Evolutionary conservation across 2,797 vertebrate genomes (phyloP).

Genomic region (Hyperoplus lanceolatus): DNA sequence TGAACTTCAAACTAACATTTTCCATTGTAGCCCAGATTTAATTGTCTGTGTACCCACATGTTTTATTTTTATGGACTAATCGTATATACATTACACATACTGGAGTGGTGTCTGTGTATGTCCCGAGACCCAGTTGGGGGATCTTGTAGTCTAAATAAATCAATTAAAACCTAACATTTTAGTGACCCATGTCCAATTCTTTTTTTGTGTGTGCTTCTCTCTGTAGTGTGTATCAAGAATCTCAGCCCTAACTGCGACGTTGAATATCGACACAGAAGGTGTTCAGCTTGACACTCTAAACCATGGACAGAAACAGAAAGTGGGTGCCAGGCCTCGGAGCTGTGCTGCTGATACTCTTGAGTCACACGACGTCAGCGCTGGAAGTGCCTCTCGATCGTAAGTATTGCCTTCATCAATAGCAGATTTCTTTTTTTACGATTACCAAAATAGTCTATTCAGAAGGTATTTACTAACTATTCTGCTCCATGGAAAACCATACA

Average conservation of each 20-base stretch:
- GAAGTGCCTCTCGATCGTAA: constrained; percentile 98
- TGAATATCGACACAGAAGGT: constrained; percentile 44
- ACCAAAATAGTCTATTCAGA: background rate
- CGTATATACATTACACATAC: background rate
- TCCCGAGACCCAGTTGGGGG: background rate
- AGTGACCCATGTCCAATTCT: background rate
- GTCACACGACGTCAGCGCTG: constrained; percentile 89
- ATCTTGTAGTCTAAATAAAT: background rate
- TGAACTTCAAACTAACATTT: constrained; percentile 20
- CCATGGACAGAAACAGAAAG: constrained; percentile 87
- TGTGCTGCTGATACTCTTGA: constrained; percentile 87
- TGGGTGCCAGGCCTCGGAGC: constrained; percentile 76
- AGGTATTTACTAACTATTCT: background rate
- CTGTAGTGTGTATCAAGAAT: constrained; percentile 61
- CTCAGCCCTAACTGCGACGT: constrained; percentile 25
- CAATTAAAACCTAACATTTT: background rate
- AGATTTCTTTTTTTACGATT: background rate
- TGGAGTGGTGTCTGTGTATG: background rate
- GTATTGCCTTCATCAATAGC: constrained; percentile 67
- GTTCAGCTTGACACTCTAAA: constrained; percentile 74
- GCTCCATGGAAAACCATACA: too few relatives aligned
- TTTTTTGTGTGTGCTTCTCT: background rate
- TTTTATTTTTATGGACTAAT: constrained; percentile 21
- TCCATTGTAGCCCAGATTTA: constrained; percentile 43
- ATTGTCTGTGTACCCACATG: constrained; percentile 21